Base-by-base conservation (phyloP, 2,113 vertebrate genomes). In the Odocoileus hemionus region DNA sequence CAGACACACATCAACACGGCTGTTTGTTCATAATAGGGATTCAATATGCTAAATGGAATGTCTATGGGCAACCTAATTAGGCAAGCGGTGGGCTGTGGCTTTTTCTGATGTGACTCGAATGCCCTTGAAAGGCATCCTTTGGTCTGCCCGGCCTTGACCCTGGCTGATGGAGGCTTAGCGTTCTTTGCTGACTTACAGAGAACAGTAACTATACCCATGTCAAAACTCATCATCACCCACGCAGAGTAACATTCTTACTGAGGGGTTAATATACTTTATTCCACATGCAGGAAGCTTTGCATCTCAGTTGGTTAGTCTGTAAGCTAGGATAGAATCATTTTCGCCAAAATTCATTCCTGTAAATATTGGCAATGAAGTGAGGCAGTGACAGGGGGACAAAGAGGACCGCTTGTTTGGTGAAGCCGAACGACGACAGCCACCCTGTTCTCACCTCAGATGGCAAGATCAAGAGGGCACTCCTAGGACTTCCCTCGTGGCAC, bases 31-130 rank as follows among this genome's bases (percentile, higher is more conserved):
- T 58, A 95, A 95, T 6, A 96, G n/a, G 30, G 36, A 96, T 91
- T 96, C 86, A 76, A 89, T 91, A 64, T 70, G 95, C 26, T 89
- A 96, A 89, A 96, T 7, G 55, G 30, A 95, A 82, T 47, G 64
- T 45, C 57, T 64, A 87, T 36, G 47, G 79, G 23, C 92, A 97
- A 76, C 47, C 57, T 89, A 96, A 90, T 97, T 95, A 97, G 92
- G 36, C 33, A 97, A 74, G 10, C 33, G n/a, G 26, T 47, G 7
- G 39, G 88, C 58, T 80, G 52, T 47, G 78, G 84, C 94, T 97
- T 70, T 96, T 96, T 96, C 86, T 96, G 94, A 86, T n/a, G n/a
- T 30, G 55, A 64, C 25, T 95, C 87, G 47, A 50, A 17, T 1
- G 23, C 57, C 95, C 90, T 95, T 97, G 74, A 74, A 79, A 94